Evolutionary conservation across 2,888 invertebrate species (phyloP), one percentile per base, ranked within the genome.

Genomic region (Phortica magna): DNA sequence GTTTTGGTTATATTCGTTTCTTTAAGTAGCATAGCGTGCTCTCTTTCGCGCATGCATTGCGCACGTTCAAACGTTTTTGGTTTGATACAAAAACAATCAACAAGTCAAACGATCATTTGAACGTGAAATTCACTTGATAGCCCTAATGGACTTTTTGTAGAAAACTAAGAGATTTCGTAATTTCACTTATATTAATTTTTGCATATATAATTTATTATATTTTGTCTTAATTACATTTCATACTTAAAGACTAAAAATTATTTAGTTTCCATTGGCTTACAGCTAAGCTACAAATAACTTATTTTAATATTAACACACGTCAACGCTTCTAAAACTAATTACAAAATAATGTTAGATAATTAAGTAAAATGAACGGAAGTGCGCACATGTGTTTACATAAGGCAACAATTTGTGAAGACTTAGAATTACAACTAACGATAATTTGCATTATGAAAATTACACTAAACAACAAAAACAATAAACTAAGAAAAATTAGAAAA

Each of bases 231-330:
- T 48, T 48, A 48, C 9, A 48, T 12, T 14, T 48, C 31, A 7
- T 14, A 48, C 48, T 48, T 12, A 48, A 48, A 48, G 3, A 48
- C 48, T 12, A 48, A 48, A 12, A 48, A 12, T 48, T 48, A 12
- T 48, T 48, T 68, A 68, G 68, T 68, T 68, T 68, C 43, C 42
- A 17, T 43, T 68, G 68, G 68, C 68, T 68, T 68, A 68, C 7
- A 48, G 17, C 68, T 68, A 68, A 68, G 41, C 43, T 48, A 68
- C n/a, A 68, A n/a, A 68, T 48, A 43, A 42, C 19, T 41, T 17
- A 41, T 19, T 19, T 61, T 61, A 17, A 19, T 61, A 22, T 61
- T 22, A 22, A 68, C 41, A 42, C 41, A 67, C n/a, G 41, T 10
- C 14, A n/a, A 43, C 48, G 19, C 4, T 31, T 10, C 7, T 68